phyloP scores from a whole-genome alignment of 2,113 vertebrate genomes.

The Phrynosoma platyrhinos region DNA sequence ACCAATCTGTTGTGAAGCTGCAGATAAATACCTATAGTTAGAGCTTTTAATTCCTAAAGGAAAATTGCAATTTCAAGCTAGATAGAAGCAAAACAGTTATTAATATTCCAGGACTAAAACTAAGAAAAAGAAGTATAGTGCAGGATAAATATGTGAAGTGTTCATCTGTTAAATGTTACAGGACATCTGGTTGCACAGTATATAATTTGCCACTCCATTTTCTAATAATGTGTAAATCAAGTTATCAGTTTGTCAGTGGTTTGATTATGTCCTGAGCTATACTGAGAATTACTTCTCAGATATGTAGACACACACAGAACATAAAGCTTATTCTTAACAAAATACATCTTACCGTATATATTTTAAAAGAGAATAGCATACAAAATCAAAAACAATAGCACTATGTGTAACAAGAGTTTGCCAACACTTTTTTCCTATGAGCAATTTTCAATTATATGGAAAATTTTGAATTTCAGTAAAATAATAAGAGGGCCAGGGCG shows the following conservation, averaged over 20 bases:
- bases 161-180: not conserved
- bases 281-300: not conserved
- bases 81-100: not conserved
- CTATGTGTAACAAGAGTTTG: not conserved
- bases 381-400: not conserved
- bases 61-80: not conserved
- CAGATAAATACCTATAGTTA: not conserved
- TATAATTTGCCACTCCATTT: not conserved
- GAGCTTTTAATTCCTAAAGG: not conserved
- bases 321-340: not conserved
- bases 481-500: slow-evolving; percentile 38
- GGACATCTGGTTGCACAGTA: not conserved
- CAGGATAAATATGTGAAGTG: not conserved
- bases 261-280: slow-evolving; percentile 4
- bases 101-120: not conserved
- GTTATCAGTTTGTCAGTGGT: not conserved
- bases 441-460: slow-evolving; percentile 48
- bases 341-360: not conserved
- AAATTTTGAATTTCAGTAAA: slow-evolving; percentile 8
- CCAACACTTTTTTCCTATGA: slow-evolving; percentile 19
- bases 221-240: not conserved
- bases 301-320: not conserved
- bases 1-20: not conserved
- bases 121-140: not conserved
- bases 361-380: not conserved